These are phyloP conservation scores for Gambusia holbrooki DNA, from an alignment of 2,113 vertebrate genomes.

Conservation along the genomic window DNA sequence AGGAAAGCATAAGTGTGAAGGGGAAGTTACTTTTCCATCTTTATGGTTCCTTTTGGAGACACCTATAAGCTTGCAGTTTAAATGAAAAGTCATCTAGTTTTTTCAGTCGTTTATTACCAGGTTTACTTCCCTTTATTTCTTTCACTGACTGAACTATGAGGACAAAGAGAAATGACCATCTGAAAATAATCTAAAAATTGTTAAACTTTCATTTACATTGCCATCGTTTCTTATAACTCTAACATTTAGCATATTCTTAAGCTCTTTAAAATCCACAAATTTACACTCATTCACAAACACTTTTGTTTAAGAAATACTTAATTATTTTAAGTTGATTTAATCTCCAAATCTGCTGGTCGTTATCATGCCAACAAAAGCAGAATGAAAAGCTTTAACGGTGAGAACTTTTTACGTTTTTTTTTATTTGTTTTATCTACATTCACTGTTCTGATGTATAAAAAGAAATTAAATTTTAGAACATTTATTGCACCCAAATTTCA, in stretches of 20 bases:
- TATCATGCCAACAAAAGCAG: background rate
- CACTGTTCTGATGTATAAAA: background rate
- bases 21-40: background rate
- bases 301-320: no score
- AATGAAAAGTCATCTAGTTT: background rate
- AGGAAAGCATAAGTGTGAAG: slow-evolving; percentile 31
- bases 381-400: background rate
- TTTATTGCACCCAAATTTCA: no score
- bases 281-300: no score
- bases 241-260: no score
- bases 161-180: slow-evolving; percentile 3
- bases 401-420: background rate
- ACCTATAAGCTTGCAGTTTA: background rate
- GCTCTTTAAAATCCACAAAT: no score
- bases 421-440: background rate
- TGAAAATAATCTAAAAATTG: background rate
- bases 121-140: background rate
- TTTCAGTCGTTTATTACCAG: background rate
- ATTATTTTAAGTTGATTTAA: no score
- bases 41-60: slow-evolving; percentile 1
- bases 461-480: background rate
- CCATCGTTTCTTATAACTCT: no score
- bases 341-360: background rate
- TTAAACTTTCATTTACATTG: no score
- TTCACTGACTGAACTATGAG: slow-evolving; percentile 11